Evolutionary conservation across 2,888 invertebrate genomes (phyloP), one percentile per base, ranked within the genome.

Genomic region (Nezara viridula): DNA sequence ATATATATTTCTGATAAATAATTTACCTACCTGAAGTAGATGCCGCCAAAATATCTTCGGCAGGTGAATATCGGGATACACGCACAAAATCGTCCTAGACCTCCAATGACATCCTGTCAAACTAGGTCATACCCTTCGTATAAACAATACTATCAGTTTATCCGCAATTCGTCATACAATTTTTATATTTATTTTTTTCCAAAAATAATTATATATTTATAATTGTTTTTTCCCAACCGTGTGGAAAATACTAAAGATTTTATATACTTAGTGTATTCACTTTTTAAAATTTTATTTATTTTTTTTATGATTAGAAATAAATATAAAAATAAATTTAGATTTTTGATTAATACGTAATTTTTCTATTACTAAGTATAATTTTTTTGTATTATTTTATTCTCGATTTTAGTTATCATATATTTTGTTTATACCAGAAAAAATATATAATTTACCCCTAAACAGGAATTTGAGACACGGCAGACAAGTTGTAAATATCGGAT

Each of bases 71-170:
- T 73, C 19, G n/a, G 81, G 81, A 81, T 81, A 6, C 44, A 81
- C 81, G 81, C 44, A n/a, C 81, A 16, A 81, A 81, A 44, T 81
- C 81, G 44, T 81, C 81, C 81, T 47, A 81, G 81, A 81, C 81
- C 81, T 81, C 24, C 4, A 44, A 47, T 47, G 81, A 81, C 44
- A 44, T 81, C 81, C 81, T 40, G 81, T 12, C 44, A 40, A 81
- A 44, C 81, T 81, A n/a, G 81, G 81, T 47, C 81, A 81, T 40
- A 77, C 40, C 21, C 37, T 24, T 21, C 9, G 24, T 7, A 32
- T 73, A 73, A 73, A 73, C 66, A 73, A 73, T 73, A 37, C 66
- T 73, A 60, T 27, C 27, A 37, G 66, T 3, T 4, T 73, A 73
- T 73, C 37, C 32, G 10, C 9, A 37, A 73, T 6, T 1, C 9